Conservation (phyloP, 2,888 invertebrate species). For the Sabatieria punctata region DNA sequence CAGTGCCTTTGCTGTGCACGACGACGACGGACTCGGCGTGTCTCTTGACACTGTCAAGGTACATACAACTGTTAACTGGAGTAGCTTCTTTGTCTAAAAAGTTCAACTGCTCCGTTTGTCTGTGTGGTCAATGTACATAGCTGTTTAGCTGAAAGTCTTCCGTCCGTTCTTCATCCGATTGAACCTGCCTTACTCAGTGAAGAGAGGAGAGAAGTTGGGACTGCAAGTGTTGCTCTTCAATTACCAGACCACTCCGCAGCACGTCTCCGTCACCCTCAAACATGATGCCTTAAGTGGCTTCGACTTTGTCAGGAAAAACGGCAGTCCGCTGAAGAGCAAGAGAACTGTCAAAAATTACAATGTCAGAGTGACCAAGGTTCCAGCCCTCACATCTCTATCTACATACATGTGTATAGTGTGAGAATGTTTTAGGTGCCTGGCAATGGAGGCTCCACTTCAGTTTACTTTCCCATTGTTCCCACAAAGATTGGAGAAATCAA, state of each 20-base stretch:
- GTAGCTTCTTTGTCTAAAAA: no score
- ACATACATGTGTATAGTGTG: no score
- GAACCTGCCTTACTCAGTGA: constrained; percentile 69
- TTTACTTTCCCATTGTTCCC: constrained; percentile 67
- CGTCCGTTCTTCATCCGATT: constrained; percentile 66
- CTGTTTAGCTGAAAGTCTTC: constrained; percentile 52
- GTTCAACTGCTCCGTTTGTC: no score
- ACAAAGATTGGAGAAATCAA: constrained; percentile 51
- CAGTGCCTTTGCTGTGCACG: no score
- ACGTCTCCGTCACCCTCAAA: constrained; percentile 63
- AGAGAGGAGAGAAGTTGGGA: constrained; percentile 71
- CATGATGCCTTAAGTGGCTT: constrained; percentile 45
- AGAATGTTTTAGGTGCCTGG: constrained; percentile 21
- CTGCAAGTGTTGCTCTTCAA: constrained; percentile 62
- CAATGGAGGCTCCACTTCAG: constrained; percentile 31
- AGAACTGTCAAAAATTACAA: constrained; percentile 14
- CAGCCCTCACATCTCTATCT: no score
- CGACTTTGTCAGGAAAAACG: constrained; percentile 28
- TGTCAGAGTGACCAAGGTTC: constrained; percentile 8
- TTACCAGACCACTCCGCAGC: no score
- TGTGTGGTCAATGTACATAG: no score
- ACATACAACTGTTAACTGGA: no score
- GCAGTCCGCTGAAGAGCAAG: constrained; percentile 16
- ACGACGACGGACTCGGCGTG: no score
- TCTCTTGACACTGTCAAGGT: no score